Percentiles rank a stretch among this genome's conserved stretches.
These are phyloP conservation scores for Fragum whitleyi DNA, from an alignment of 2,888 invertebrate genomes.

Conservation along the genomic window DNA sequence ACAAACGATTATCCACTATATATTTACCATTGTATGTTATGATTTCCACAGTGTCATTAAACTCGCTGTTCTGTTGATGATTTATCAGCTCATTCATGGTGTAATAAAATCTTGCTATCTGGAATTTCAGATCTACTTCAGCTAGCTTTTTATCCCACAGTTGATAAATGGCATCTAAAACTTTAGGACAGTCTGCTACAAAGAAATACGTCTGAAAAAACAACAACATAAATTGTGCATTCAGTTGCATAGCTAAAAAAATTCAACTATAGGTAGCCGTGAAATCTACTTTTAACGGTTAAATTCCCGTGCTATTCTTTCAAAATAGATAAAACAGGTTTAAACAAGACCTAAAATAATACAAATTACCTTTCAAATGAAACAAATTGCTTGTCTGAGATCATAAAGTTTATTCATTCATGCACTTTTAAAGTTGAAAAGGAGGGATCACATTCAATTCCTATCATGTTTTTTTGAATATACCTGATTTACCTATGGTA, in stretches of 20 bases:
- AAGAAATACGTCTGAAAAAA: conserved; percentile 56
- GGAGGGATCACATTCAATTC: too few relatives aligned
- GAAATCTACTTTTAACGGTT: too few relatives aligned
- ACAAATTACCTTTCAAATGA: too few relatives aligned
- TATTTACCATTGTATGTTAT: conserved; percentile 59
- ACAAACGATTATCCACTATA: too few relatives aligned
- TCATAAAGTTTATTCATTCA: too few relatives aligned
- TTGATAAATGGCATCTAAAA: conserved; percentile 44
- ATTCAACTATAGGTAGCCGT: neutral
- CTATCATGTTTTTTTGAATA: too few relatives aligned
- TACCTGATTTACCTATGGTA: too few relatives aligned
- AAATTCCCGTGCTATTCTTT: too few relatives aligned
- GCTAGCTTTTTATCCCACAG: conserved; percentile 44
- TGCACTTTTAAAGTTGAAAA: too few relatives aligned
- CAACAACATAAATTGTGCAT: too few relatives aligned
- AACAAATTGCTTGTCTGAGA: neutral
- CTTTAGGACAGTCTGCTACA: conserved; percentile 52
- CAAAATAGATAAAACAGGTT: too few relatives aligned
- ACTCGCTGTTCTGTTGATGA: conserved; percentile 42
- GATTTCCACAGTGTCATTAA: conserved; percentile 49
- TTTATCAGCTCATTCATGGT: conserved; percentile 60
- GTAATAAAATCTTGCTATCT: conserved; percentile 61
- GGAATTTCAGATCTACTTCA: conserved; percentile 51
- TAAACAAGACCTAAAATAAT: too few relatives aligned
- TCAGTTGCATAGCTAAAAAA: neutral